Evolutionary conservation across 1,140 invertebrate genomes (phyloP).

Genomic region (Habropoda laboriosa): DNA sequence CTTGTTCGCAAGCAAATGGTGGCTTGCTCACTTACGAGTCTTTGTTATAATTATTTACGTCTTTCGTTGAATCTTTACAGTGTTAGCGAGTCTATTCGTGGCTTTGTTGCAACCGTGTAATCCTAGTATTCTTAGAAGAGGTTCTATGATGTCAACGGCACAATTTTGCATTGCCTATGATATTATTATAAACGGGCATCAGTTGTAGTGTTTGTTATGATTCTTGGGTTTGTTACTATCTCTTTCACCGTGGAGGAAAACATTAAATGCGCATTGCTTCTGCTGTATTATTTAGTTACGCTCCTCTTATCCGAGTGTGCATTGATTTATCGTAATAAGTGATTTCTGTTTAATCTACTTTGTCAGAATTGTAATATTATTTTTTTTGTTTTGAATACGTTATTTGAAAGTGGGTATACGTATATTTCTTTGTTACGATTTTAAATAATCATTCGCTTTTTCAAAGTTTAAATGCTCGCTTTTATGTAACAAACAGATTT

Average conservation of each 20-base stretch:
- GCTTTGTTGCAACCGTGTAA: constrained; percentile 45
- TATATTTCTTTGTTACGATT: neutral
- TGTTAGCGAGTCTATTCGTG: constrained; percentile 25
- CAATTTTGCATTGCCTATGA: constrained; percentile 49
- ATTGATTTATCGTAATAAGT: constrained; percentile 40
- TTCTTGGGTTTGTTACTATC: constrained; percentile 66
- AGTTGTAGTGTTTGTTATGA: constrained; percentile 68
- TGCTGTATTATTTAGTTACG: constrained; percentile 57
- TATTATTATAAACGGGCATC: constrained; percentile 53
- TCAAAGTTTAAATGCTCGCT: neutral
- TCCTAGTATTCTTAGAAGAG: constrained; percentile 22
- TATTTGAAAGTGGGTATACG: constrained; percentile 10
- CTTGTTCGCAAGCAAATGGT: constrained; percentile 77
- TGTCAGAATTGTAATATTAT: constrained; percentile 29
- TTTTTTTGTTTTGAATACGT: constrained; percentile 30
- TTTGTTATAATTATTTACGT: constrained; percentile 67
- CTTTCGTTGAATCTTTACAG: constrained; percentile 23
- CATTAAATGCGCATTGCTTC: constrained; percentile 69
- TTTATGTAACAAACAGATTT: constrained; percentile 25
- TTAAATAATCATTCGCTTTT: neutral
- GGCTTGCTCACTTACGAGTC: constrained; percentile 66
- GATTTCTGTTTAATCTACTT: constrained; percentile 27
- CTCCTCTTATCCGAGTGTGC: constrained; percentile 49
- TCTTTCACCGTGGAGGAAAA: constrained; percentile 49
- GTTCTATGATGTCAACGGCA: constrained; percentile 61